Percentiles rank a stretch among this genome's conserved stretches.
Evolutionary conservation across 2,888 invertebrate genomes (phyloP).

Genomic region (Caenorhabditis sulstoni): DNA sequence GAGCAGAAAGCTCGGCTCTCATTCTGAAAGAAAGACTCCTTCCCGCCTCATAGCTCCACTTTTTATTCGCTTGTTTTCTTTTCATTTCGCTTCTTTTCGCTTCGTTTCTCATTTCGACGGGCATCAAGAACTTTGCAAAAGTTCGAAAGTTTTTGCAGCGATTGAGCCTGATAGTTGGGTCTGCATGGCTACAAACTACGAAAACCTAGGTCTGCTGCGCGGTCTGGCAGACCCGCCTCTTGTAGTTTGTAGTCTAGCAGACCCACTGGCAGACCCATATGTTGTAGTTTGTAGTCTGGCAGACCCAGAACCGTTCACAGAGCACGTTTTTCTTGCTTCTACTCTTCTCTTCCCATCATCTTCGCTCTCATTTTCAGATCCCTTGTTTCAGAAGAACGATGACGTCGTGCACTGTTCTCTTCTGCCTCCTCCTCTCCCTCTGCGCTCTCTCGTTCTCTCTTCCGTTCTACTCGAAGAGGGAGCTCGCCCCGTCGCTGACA

Average conservation of each 20-base stretch:
- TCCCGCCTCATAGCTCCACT: background rate
- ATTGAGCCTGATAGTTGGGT: background rate
- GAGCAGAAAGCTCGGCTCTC: background rate
- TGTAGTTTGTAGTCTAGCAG: no score
- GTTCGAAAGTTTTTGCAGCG: no score
- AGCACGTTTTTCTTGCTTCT: no score
- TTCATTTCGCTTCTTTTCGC: background rate
- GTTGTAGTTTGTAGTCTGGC: slow-evolving; percentile 21
- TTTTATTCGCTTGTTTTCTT: slow-evolving; percentile 20
- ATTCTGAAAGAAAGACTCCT: background rate
- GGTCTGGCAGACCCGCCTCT: no score
- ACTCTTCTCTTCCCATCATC: background rate
- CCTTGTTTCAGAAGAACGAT: slow-evolving; percentile 14
- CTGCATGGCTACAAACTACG: slow-evolving; percentile 13
- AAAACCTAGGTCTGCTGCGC: background rate
- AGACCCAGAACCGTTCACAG: background rate
- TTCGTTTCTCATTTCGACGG: background rate
- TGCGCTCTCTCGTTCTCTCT: slow-evolving; percentile 26
- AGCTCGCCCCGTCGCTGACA: slow-evolving; percentile 58
- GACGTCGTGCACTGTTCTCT: slow-evolving; percentile 21
- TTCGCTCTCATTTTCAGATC: background rate
- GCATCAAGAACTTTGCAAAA: no score
- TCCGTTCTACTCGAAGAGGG: slow-evolving; percentile 57
- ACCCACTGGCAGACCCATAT: background rate
- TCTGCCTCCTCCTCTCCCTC: slow-evolving; percentile 25